phyloP scores from a whole-genome alignment of 2,888 invertebrate species.

The Apocheima hispidaria region DNA sequence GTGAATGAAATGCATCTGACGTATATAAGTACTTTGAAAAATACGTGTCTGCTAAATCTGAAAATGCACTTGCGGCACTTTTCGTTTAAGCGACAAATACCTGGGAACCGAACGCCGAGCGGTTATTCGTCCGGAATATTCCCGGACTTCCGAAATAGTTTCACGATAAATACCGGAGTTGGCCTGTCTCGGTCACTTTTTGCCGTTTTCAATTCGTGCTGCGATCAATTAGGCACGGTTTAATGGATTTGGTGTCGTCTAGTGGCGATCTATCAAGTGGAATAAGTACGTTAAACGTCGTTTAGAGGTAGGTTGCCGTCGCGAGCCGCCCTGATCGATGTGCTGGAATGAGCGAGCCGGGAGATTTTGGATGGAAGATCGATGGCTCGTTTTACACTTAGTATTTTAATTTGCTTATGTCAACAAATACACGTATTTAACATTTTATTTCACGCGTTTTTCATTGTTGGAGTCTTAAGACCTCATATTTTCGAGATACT shows the following conservation, averaged over 20 bases:
- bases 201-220: conserved; percentile 76
- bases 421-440: conserved; percentile 21
- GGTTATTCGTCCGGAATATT: conserved; percentile 37
- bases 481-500: too few relatives aligned
- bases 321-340: conserved; percentile 68
- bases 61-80: not conserved
- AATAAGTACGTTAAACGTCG: conserved; percentile 79
- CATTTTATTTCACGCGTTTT: too few relatives aligned
- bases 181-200: conserved; percentile 60
- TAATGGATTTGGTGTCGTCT: conserved; percentile 80
- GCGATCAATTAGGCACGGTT: conserved; percentile 82
- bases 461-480: too few relatives aligned
- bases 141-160: conserved; percentile 56
- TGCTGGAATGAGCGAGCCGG: conserved; percentile 16
- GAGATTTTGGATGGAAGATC: conserved; percentile 18
- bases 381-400: conserved; percentile 18
- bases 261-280: conserved; percentile 76
- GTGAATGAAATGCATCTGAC: too few relatives aligned
- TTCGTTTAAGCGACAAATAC: conserved; percentile 29
- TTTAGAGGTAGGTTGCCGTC: conserved; percentile 65
- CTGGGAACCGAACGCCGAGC: conserved; percentile 22
- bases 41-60: not conserved
- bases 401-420: conserved; percentile 15
- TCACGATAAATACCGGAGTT: conserved; percentile 53
- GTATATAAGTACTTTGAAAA: not conserved